Conservation (phyloP, 2,797 vertebrate genomes). For the Chrosomus eos region DNA sequence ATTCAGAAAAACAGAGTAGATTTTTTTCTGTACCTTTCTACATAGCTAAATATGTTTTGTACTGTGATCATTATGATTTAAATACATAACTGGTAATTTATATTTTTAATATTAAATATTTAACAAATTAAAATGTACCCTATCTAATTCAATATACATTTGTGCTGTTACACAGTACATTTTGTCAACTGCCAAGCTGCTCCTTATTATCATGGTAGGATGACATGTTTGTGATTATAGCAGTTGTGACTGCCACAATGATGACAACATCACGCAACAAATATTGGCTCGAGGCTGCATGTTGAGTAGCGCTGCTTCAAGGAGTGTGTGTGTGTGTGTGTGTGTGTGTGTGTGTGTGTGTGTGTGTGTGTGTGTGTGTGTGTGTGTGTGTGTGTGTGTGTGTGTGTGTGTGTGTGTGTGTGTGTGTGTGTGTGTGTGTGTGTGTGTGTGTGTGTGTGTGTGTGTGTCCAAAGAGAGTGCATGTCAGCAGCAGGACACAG, state of each 20-base stretch:
- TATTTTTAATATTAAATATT: not conserved
- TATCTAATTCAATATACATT: not conserved
- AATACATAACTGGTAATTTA: not conserved
- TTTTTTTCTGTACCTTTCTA: too few species aligned
- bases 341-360: not conserved
- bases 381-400: not conserved
- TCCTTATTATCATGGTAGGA: not conserved
- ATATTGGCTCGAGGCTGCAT: not conserved
- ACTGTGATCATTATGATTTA: not conserved
- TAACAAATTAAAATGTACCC: too few species aligned
- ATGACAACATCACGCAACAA: conserved; percentile 20
- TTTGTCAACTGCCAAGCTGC: not conserved
- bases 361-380: not conserved
- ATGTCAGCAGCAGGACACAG: conserved; percentile 19
- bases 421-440: not conserved
- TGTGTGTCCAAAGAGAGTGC: not conserved
- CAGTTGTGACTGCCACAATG: conserved; percentile 13
- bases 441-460: not conserved
- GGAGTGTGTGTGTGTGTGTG: not conserved
- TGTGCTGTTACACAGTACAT: not conserved
- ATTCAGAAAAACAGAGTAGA: too few species aligned
- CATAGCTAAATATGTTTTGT: not conserved
- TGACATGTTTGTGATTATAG: conserved; percentile 24
- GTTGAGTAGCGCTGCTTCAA: not conserved
- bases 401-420: not conserved